Conservation (phyloP, 2,113 vertebrate genomes). For the Cryptoleucopteryx plumbea region DNA sequence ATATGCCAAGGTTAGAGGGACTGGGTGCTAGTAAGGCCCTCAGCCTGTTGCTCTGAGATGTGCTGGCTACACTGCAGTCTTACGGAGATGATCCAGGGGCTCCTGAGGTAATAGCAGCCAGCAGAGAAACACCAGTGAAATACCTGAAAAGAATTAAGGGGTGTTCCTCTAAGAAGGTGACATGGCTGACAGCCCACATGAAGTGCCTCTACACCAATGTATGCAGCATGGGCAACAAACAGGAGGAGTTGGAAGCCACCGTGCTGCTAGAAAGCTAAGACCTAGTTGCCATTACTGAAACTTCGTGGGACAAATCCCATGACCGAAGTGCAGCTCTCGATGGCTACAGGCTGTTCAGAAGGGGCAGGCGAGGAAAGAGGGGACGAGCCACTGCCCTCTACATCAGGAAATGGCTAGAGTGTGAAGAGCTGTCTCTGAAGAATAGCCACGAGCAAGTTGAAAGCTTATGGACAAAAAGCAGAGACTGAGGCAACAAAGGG, state of each 20-base stretch:
- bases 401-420: background rate
- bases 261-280: too few relatives aligned
- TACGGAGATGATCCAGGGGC: background rate
- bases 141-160: background rate
- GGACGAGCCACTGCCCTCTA: background rate
- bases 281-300: background rate
- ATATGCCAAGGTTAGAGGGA: background rate
- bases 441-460: background rate
- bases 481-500: background rate
- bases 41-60: background rate
- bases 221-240: background rate
- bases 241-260: background rate
- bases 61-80: background rate
- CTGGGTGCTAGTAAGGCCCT: background rate
- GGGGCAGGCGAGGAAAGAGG: background rate
- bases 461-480: background rate
- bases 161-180: background rate
- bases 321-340: background rate
- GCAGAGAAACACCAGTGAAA: background rate
- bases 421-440: background rate
- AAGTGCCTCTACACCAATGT: background rate
- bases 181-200: too few relatives aligned
- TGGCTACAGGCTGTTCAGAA: background rate
- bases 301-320: background rate
- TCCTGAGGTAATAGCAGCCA: background rate